A percentile compares a stretch with the other conserved stretches of the same genome.
Evolutionary conservation across 1,140 invertebrate genomes (phyloP).

Genomic region (Panagrolaimus sp.): DNA sequence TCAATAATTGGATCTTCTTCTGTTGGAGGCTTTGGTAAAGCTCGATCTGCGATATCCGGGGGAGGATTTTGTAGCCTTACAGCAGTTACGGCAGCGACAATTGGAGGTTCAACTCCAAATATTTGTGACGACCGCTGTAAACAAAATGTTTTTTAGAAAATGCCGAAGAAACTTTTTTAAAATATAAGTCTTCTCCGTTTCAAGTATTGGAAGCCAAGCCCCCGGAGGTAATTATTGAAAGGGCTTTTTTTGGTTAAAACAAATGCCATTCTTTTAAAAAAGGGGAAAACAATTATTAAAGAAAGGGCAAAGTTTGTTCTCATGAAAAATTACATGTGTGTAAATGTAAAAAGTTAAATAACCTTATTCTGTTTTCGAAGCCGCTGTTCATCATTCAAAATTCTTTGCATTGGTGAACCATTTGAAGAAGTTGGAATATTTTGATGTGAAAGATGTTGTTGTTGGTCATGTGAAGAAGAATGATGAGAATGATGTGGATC

Average conservation of each 20-base stretch:
- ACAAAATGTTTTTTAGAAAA: not conserved
- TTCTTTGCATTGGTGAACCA: constrained; percentile 6
- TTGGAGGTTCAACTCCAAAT: not conserved
- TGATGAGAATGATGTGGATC: not conserved
- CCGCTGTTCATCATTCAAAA: not conserved
- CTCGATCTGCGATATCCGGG: not conserved
- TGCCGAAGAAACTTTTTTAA: too few relatives aligned
- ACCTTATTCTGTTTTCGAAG: constrained; percentile 11
- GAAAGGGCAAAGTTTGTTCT: too few relatives aligned
- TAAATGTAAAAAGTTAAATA: too few relatives aligned
- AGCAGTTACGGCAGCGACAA: not conserved
- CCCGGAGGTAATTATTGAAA: too few relatives aligned
- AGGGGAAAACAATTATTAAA: too few relatives aligned
- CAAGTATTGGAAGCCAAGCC: not conserved
- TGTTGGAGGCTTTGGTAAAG: not conserved
- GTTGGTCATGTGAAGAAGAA: not conserved
- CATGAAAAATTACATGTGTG: too few relatives aligned
- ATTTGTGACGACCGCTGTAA: constrained; percentile 12
- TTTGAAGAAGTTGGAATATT: not conserved
- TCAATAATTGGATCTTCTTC: constrained; percentile 7
- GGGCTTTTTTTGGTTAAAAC: too few relatives aligned
- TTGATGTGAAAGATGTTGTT: too few relatives aligned
- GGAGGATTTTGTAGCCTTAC: not conserved
- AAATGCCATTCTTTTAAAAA: too few relatives aligned
- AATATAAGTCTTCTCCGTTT: not conserved